These are phyloP conservation scores for Ophonus ardosiacus DNA, from an alignment of 2,888 invertebrate species.

Conservation along the genomic window DNA sequence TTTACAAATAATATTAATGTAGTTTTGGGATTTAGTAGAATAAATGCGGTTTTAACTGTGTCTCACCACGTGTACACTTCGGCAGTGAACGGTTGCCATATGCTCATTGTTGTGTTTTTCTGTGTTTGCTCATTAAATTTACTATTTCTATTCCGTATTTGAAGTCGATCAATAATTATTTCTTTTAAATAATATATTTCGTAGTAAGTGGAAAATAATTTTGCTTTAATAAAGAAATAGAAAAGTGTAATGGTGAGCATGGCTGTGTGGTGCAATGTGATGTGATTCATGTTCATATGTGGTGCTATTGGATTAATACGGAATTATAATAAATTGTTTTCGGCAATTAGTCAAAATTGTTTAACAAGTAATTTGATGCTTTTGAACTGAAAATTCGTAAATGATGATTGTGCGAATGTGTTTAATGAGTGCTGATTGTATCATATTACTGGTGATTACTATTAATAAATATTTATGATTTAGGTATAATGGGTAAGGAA, in stretches of 20 bases:
- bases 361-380: not conserved
- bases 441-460: not conserved
- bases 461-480: not conserved
- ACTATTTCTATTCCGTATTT: not conserved
- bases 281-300: not conserved
- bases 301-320: not conserved
- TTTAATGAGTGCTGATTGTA: not conserved
- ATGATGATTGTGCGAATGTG: not conserved
- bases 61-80: conserved; percentile 61
- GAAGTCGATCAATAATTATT: not conserved
- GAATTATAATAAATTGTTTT: not conserved
- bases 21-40: not conserved
- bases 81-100: conserved; percentile 52
- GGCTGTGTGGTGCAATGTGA: not conserved
- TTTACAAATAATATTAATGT: conserved; percentile 25
- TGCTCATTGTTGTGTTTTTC: conserved; percentile 56
- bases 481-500: conserved; percentile 92
- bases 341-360: not conserved
- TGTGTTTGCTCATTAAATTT: not conserved
- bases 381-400: not conserved
- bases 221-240: not conserved
- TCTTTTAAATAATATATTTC: not conserved
- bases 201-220: not conserved
- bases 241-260: not conserved
- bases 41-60: conserved; percentile 25